Conservation (phyloP, 2,797 vertebrate species). For the Sebastes taczanowskii region DNA sequence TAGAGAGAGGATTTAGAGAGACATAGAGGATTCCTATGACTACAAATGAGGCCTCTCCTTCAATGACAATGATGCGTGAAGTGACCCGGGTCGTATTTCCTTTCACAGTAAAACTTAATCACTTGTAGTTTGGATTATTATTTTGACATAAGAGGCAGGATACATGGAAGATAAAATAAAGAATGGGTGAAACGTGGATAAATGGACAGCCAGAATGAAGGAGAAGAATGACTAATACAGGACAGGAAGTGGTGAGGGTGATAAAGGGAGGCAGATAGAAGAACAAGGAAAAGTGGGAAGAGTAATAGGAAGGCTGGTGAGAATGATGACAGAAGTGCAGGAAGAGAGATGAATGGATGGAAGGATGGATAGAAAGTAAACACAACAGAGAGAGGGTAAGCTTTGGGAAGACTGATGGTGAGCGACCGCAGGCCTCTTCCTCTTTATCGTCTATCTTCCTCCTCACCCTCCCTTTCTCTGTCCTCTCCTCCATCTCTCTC, state of each 20-base stretch:
- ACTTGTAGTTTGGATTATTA: slow-evolving; percentile 7
- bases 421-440: neutral
- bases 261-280: slow-evolving; percentile 3
- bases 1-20: slow-evolving; percentile 9
- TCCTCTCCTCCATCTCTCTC: neutral
- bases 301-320: slow-evolving; percentile 5
- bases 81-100: slow-evolving; percentile 8
- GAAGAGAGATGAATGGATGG: slow-evolving; percentile 7
- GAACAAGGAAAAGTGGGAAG: neutral
- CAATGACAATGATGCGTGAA: slow-evolving; percentile 26
- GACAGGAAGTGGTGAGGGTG: neutral
- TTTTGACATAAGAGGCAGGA: neutral
- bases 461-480: neutral
- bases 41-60: slow-evolving; percentile 31
- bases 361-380: slow-evolving; percentile 14
- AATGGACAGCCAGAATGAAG: neutral
- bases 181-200: neutral
- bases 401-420: neutral
- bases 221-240: neutral
- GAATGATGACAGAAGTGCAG: slow-evolving; percentile 4
- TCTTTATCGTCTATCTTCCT: neutral
- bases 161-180: neutral
- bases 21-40: slow-evolving; percentile 4
- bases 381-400: slow-evolving; percentile 2
- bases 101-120: slow-evolving; percentile 28